Evolutionary conservation across 1,140 invertebrate species (phyloP).

Genomic region (Drosophila sechellia): DNA sequence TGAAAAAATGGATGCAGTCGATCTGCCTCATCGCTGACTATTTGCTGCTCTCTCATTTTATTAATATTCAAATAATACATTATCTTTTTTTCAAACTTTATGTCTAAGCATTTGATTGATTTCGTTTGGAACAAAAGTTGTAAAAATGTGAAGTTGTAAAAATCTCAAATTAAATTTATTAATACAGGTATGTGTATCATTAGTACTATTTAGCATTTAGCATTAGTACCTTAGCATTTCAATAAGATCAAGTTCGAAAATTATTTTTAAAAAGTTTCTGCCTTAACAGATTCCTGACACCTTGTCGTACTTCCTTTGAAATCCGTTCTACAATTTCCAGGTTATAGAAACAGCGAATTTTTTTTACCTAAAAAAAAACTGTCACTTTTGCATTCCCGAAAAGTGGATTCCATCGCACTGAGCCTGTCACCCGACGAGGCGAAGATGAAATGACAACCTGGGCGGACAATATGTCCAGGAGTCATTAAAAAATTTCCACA

Average conservation of each 20-base stretch:
- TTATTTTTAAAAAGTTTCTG: not conserved
- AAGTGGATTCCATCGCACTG: not conserved
- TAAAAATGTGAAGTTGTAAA: too few species aligned
- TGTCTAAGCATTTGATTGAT: not conserved
- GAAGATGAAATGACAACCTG: conserved; percentile 29
- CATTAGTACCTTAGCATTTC: too few species aligned
- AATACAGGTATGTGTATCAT: too few species aligned
- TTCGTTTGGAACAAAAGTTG: not conserved
- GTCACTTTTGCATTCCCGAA: not conserved
- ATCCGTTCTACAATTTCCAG: not conserved
- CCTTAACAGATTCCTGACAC: not conserved
- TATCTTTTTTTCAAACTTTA: too few species aligned
- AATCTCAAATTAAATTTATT: too few species aligned
- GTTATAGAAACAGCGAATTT: not conserved
- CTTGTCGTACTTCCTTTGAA: not conserved
- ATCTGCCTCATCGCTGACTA: not conserved
- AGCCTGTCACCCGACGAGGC: not conserved
- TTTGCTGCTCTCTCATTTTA: conserved; percentile 6
- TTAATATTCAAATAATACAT: too few species aligned
- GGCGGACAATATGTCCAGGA: conserved; percentile 36
- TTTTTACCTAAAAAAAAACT: not conserved
- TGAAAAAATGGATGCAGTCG: conserved; percentile 3
- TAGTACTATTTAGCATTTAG: too few species aligned
- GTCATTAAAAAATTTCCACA: conserved; percentile 47
- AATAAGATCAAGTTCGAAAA: not conserved